Evolutionary conservation across 2,888 invertebrate species (phyloP), one percentile per base, ranked within the genome.

Genomic region (Drosophila barbarae): DNA sequence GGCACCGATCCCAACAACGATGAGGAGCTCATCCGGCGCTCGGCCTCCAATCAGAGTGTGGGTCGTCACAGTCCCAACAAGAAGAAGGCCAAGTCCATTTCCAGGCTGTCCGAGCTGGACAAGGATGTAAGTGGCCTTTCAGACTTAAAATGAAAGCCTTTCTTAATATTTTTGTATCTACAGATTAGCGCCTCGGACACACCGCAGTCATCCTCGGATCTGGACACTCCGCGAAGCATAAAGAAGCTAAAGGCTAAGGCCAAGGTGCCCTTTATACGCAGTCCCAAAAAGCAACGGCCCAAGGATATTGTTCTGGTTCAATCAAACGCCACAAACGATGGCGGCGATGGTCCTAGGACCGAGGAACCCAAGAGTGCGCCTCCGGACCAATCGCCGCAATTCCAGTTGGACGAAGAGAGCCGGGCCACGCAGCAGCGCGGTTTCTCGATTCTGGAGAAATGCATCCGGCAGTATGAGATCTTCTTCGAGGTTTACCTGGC

Each of bases 41-140:
- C 76, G 87, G 93, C 73, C 90, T 93, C 87, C 89, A 93, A 88
- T 87, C 91, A 64, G 90, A 92, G 87, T 90, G 92, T 89, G 61
- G 89, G 87, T 61, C 84, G 88, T 0, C 85, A 85, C 39, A 89
- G 89, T 76, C 89, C 90, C 18, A 68, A 13, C 51, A 88, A 88
- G 56, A 90, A 90, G 74, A 93, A 92, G 79, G 91, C 92, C 3
- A 92, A 92, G 84, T 92, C 92, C 0, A 91, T 91, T 81, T 91
- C 91, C 3, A 91, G 91, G 61, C 85, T 92, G 54, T 91, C 91
- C 51, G 92, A 92, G 72, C 77, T 91, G 18, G 91, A 91, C 72
- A 91, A 91, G 73, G 90, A 91, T 73, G 90, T 90, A 76, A 82
- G 82, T 35, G 12, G 10, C 2, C 1, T 18, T 21, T 0, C 8